Evolutionary conservation across 2,888 invertebrate genomes (phyloP).

Genomic region (Tryphoninae sp.): DNA sequence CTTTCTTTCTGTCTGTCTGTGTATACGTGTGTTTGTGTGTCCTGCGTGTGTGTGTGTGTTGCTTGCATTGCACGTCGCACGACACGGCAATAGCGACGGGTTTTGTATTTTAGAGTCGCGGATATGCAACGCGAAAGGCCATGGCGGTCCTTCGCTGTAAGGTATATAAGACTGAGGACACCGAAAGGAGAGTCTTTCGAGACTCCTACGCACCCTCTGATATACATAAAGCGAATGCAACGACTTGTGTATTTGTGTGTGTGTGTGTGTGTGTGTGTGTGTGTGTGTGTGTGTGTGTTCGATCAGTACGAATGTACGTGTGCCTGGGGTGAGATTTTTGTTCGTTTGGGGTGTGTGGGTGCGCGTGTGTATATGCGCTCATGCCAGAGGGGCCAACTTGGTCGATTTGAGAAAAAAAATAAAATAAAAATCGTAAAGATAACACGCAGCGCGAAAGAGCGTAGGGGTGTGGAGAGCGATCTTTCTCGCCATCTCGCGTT

Average conservation of each 20-base stretch:
- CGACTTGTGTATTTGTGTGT: background rate
- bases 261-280: background rate
- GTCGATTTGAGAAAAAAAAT: constrained; percentile 19
- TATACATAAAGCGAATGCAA: background rate
- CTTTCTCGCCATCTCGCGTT: constrained; percentile 28
- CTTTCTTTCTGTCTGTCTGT: too few relatives aligned
- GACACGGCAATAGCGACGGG: constrained; percentile 10
- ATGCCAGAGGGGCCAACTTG: background rate
- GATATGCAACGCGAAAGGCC: background rate
- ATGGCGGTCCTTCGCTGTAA: background rate
- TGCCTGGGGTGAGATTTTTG: background rate
- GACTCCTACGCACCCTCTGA: constrained; percentile 27
- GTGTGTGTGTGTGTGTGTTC: background rate
- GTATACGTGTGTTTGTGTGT: background rate
- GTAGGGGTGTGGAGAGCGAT: constrained; percentile 24
- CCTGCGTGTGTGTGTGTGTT: background rate
- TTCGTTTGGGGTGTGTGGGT: background rate
- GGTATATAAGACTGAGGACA: constrained; percentile 1
- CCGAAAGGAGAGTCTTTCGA: constrained; percentile 8
- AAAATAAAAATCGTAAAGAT: constrained; percentile 12
- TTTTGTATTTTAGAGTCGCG: constrained; percentile 15
- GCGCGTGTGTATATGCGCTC: background rate
- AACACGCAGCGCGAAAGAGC: constrained; percentile 16
- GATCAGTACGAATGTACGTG: background rate
- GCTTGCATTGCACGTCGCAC: background rate